Percentiles rank a stretch among this genome's conserved stretches.
phyloP scores from a whole-genome alignment of 2,888 invertebrate genomes.

The Lasioglossum lativentre region DNA sequence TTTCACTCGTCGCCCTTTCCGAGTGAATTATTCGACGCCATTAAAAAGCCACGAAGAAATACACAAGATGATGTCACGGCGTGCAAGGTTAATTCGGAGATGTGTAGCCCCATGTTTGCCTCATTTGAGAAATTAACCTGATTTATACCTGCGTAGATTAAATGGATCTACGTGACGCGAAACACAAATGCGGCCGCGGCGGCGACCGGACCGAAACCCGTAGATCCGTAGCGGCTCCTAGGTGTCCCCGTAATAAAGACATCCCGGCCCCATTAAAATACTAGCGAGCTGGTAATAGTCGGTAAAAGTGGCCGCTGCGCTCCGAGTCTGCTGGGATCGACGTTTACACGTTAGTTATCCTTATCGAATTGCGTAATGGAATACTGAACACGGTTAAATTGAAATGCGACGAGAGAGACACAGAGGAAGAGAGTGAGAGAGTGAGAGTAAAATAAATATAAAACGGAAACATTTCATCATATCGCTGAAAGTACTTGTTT shows the following conservation, averaged over 20 bases:
- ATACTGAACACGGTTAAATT: neutral
- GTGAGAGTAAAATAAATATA: neutral
- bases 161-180: constrained; percentile 67
- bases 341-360: constrained; percentile 18
- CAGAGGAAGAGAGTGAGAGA: neutral
- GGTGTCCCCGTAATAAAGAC: constrained; percentile 45
- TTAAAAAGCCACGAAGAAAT: constrained; percentile 63
- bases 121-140: constrained; percentile 69
- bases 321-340: neutral
- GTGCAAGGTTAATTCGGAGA: constrained; percentile 64
- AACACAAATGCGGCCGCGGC: constrained; percentile 27
- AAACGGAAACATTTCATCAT: constrained; percentile 9
- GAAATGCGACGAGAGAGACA: neutral
- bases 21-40: constrained; percentile 68
- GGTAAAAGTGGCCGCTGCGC: constrained; percentile 3
- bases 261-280: constrained; percentile 43
- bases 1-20: constrained; percentile 69
- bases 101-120: constrained; percentile 58
- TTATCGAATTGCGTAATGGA: constrained; percentile 7
- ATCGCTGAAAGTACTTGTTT: neutral
- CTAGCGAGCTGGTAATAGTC: constrained; percentile 36
- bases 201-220: neutral
- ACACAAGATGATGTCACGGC: constrained; percentile 63
- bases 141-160: constrained; percentile 69
- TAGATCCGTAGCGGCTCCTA: constrained; percentile 40